Conservation (phyloP, 1,140 invertebrate species). For the Cherax quadricarinatus region DNA sequence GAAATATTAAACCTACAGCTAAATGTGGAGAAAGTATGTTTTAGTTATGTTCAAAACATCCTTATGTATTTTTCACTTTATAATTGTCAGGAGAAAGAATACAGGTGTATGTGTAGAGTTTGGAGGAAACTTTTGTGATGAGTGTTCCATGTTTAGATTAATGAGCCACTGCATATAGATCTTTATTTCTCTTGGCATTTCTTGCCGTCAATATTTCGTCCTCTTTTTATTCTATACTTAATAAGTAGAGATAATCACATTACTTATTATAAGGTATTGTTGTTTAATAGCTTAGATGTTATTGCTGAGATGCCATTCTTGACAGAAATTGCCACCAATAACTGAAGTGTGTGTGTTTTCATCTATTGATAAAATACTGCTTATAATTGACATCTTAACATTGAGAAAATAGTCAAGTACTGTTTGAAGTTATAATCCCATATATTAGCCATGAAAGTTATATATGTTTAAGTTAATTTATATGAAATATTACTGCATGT, state of each 20-base stretch:
- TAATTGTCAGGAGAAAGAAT: too few relatives aligned
- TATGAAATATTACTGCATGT: conserved; percentile 7
- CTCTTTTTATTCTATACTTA: not conserved
- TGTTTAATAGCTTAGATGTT: not conserved
- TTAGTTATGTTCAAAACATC: too few relatives aligned
- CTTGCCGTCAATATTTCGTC: not conserved
- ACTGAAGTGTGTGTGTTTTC: not conserved
- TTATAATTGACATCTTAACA: not conserved
- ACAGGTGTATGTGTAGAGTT: too few relatives aligned
- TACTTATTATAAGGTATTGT: not conserved
- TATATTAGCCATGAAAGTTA: not conserved
- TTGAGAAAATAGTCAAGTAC: not conserved
- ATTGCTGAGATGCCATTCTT: not conserved
- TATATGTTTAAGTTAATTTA: not conserved
- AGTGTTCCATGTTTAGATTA: not conserved
- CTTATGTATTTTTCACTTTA: too few relatives aligned
- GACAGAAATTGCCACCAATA: not conserved
- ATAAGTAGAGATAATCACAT: not conserved
- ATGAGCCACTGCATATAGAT: not conserved
- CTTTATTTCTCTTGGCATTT: not conserved
- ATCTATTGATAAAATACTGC: not conserved
- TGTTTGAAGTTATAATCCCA: not conserved
- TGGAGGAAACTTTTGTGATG: not conserved
- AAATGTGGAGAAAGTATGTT: too few relatives aligned
- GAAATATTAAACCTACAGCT: too few relatives aligned